phyloP scores from a whole-genome alignment of 2,113 vertebrate species.

The Eolophus roseicapilla region DNA sequence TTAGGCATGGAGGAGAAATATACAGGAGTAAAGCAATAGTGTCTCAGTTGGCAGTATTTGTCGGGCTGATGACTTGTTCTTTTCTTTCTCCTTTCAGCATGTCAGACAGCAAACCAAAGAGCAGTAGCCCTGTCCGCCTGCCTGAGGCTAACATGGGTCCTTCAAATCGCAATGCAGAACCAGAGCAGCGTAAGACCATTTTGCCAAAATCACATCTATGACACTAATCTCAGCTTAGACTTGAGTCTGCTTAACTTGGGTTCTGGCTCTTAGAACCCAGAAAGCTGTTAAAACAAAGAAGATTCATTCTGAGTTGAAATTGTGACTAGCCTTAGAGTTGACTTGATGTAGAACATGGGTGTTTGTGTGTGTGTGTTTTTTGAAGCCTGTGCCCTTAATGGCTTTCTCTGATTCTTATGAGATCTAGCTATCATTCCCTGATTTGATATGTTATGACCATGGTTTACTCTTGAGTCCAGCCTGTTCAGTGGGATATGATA shows the following conservation, averaged over 20 bases:
- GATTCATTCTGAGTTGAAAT: not conserved
- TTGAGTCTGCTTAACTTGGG: not conserved
- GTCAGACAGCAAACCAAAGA: conserved; percentile 84
- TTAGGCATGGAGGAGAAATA: not conserved
- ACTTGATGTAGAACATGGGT: not conserved
- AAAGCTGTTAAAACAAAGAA: not conserved
- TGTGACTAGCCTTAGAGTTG: not conserved
- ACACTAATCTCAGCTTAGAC: not conserved
- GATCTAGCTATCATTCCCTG: not conserved
- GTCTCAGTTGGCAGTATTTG: not conserved
- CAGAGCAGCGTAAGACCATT: conserved; percentile 80
- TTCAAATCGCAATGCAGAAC: conserved; percentile 76
- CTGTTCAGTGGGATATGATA: not conserved
- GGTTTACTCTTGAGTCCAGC: not conserved
- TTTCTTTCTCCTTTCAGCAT: conserved; percentile 60
- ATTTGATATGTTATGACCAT: not conserved
- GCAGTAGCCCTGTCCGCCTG: conserved; percentile 85
- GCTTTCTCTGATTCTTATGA: not conserved
- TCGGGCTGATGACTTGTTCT: not conserved
- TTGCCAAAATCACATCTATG: not conserved
- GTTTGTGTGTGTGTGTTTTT: not conserved
- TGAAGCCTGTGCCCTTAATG: not conserved
- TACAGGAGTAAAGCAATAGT: not conserved
- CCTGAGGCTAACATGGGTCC: conserved; percentile 75
- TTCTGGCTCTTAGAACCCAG: not conserved